Conservation (phyloP, 2,797 vertebrate species). For the Sebastes steindachneri region DNA sequence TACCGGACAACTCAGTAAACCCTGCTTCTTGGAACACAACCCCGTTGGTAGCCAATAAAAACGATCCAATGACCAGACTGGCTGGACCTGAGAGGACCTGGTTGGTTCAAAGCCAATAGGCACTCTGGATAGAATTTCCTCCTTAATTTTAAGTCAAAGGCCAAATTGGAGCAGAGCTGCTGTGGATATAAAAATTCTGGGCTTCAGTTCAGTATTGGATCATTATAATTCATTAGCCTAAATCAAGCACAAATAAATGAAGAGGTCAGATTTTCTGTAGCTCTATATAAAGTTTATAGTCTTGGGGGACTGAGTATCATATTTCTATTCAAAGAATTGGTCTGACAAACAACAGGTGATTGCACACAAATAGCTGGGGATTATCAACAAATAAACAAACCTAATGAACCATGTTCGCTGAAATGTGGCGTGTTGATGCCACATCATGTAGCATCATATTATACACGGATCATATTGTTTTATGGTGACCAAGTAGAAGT, state of each 20-base stretch:
- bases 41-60: slow-evolving; percentile 23
- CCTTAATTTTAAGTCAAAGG: slow-evolving; percentile 39
- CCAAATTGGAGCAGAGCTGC: slow-evolving; percentile 38
- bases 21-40: slow-evolving; percentile 4
- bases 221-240: slow-evolving; percentile 42
- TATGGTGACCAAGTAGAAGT: not conserved
- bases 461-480: not conserved
- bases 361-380: slow-evolving; percentile 19
- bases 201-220: slow-evolving; percentile 34
- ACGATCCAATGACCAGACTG: slow-evolving; percentile 29
- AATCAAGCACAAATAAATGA: slow-evolving; percentile 40
- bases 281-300: slow-evolving; percentile 14
- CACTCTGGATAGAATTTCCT: slow-evolving; percentile 14
- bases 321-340: slow-evolving; percentile 4
- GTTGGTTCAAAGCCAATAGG: slow-evolving; percentile 11
- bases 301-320: not conserved
- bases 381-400: slow-evolving; percentile 29
- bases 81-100: slow-evolving; percentile 23
- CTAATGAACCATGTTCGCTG: slow-evolving; percentile 1
- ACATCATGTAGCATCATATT: not conserved
- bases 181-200: slow-evolving; percentile 41
- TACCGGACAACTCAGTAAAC: slow-evolving; percentile 20
- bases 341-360: slow-evolving; percentile 30
- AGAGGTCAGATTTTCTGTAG: slow-evolving; percentile 29
- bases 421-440: not conserved